Conservation (phyloP, 2,888 invertebrate species). For the Euzetes globulus region DNA sequence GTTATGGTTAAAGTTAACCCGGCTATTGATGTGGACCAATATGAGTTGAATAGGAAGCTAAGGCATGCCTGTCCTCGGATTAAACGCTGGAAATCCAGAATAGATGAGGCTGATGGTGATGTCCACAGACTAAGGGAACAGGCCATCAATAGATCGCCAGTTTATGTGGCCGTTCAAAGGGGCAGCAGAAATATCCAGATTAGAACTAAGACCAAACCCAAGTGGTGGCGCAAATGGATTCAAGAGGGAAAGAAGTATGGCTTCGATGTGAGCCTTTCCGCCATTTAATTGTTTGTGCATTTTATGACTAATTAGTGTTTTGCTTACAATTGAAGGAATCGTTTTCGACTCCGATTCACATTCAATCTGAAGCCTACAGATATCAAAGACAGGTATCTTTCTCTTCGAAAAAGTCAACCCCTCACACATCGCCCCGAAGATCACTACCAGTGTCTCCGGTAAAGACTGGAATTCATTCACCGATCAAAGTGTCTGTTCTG, state of each 20-base stretch:
- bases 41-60: background rate
- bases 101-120: background rate
- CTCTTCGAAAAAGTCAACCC: background rate
- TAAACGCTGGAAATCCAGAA: background rate
- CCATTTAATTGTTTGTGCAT: background rate
- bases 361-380: background rate
- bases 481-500: background rate
- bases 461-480: constrained; percentile 8
- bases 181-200: constrained; percentile 8
- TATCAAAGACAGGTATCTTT: background rate
- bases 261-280: background rate
- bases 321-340: background rate
- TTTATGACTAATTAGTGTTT: background rate
- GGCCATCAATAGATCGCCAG: background rate
- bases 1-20: background rate
- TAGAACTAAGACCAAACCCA: background rate
- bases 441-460: background rate
- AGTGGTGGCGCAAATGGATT: constrained; percentile 11
- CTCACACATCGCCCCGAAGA: background rate
- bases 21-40: background rate
- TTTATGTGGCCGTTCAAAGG: constrained; percentile 13
- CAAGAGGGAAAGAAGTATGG: constrained; percentile 4
- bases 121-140: background rate
- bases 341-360: background rate
- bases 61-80: constrained; percentile 13